These are phyloP conservation scores for Anthonomus grandis DNA, from an alignment of 1,140 invertebrate species.

Conservation along the genomic window DNA sequence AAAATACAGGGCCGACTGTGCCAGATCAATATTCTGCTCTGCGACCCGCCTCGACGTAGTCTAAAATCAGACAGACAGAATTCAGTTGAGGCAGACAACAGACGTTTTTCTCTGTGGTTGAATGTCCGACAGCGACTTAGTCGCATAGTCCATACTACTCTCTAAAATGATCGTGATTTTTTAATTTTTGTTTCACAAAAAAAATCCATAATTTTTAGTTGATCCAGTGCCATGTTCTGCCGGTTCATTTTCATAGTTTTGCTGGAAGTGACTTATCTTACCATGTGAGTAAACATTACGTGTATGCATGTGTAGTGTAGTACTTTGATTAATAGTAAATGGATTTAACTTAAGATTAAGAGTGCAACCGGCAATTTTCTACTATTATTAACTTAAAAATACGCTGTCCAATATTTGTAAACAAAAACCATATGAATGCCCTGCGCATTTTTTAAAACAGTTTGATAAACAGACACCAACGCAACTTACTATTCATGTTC, in stretches of 20 bases:
- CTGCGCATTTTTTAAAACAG: too few species aligned
- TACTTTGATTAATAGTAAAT: too few species aligned
- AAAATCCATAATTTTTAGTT: too few species aligned
- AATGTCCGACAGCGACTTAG: conserved; percentile 14
- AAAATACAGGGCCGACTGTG: conserved; percentile 8
- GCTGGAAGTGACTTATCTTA: conserved; percentile 10
- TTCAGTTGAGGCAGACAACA: conserved; percentile 21
- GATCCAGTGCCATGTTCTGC: conserved; percentile 13
- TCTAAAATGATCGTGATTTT: conserved; percentile 14
- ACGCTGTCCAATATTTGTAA: too few species aligned
- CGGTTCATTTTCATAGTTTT: conserved; percentile 14
- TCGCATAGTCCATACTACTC: conserved; percentile 11
- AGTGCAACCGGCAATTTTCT: too few species aligned
- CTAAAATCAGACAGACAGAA: conserved; percentile 18
- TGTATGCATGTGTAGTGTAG: too few species aligned
- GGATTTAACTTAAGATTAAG: too few species aligned
- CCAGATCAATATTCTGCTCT: conserved; percentile 15
- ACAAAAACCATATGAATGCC: too few species aligned
- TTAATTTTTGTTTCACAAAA: conserved; percentile 1
- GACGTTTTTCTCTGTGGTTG: conserved; percentile 12
- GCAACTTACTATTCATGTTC: too few species aligned
- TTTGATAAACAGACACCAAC: too few species aligned
- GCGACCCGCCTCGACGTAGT: conserved; percentile 21
- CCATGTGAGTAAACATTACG: conserved; percentile 27
- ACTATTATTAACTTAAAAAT: too few species aligned